Percentiles rank a stretch among this genome's conserved stretches.
phyloP scores from a whole-genome alignment of 2,797 vertebrate genomes.

The Gambusia yucatana region DNA sequence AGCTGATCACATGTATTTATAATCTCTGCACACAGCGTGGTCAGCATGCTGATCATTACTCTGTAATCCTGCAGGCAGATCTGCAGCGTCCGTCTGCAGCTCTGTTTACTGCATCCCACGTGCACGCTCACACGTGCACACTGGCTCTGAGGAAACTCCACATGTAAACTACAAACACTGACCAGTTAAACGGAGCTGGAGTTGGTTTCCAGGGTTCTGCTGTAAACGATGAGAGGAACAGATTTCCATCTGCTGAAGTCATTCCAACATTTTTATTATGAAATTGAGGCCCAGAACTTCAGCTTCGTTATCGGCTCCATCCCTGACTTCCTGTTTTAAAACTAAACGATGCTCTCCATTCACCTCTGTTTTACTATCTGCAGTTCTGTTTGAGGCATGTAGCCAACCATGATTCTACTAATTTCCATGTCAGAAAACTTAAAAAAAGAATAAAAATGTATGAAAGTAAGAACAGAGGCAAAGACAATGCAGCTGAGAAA shows the following conservation, averaged over 20 bases:
- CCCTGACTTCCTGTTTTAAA: background rate
- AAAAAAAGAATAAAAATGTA: no score
- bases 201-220: background rate
- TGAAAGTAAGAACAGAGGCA: no score
- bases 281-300: background rate
- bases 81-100: background rate
- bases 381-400: no score
- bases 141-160: background rate
- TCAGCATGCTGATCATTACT: conserved; percentile 44
- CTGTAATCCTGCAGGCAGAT: conserved; percentile 23
- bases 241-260: background rate
- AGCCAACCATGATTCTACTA: no score
- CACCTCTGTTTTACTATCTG: background rate
- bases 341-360: background rate
- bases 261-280: background rate
- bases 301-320: background rate
- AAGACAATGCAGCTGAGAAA: no score
- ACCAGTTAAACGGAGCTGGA: background rate
- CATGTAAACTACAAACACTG: background rate
- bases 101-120: background rate
- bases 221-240: background rate
- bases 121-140: background rate
- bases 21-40: conserved; percentile 21
- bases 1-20: conserved; percentile 27
- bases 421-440: no score